These are phyloP conservation scores for Calliphora vomitoria DNA, from an alignment of 2,888 invertebrate species.

Conservation along the genomic window DNA sequence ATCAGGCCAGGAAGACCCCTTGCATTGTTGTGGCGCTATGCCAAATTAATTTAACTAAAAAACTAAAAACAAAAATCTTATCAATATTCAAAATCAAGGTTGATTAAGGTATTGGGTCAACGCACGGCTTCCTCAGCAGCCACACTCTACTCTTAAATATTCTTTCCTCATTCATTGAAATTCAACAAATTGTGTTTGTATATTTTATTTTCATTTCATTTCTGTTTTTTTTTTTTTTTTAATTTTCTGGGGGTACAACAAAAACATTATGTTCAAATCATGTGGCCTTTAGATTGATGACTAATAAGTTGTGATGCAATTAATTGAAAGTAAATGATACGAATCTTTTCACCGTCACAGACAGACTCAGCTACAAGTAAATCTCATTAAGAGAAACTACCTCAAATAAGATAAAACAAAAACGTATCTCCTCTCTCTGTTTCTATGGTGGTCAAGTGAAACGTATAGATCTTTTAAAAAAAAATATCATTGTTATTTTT, in stretches of 20 bases:
- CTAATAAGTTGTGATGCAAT: constrained; percentile 83
- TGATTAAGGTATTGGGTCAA: constrained; percentile 75
- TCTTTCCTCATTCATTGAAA: constrained; percentile 45
- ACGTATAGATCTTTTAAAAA: constrained; percentile 7
- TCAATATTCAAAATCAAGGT: constrained; percentile 75
- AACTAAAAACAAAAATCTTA: constrained; percentile 67
- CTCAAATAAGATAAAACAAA: constrained; percentile 60
- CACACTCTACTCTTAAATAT: constrained; percentile 35
- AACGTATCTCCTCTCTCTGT: not conserved
- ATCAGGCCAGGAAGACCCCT: constrained; percentile 41
- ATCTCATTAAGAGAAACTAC: constrained; percentile 82
- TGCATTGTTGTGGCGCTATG: constrained; percentile 70
- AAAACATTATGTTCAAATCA: constrained; percentile 75
- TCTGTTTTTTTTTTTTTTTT: constrained; percentile 24
- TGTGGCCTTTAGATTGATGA: constrained; percentile 83
- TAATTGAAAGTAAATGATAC: constrained; percentile 82
- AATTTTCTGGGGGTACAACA: constrained; percentile 32
- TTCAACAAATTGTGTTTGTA: constrained; percentile 33
- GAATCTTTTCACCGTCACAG: constrained; percentile 82
- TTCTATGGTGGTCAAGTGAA: constrained; percentile 39
- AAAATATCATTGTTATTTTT: not conserved
- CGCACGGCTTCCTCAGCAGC: constrained; percentile 75
- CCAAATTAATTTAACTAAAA: constrained; percentile 69
- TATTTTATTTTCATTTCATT: constrained; percentile 41
- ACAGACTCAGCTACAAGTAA: constrained; percentile 81